Evolutionary conservation across 2,888 invertebrate species (phyloP).

Genomic region (Leptinotarsa tumamoca): DNA sequence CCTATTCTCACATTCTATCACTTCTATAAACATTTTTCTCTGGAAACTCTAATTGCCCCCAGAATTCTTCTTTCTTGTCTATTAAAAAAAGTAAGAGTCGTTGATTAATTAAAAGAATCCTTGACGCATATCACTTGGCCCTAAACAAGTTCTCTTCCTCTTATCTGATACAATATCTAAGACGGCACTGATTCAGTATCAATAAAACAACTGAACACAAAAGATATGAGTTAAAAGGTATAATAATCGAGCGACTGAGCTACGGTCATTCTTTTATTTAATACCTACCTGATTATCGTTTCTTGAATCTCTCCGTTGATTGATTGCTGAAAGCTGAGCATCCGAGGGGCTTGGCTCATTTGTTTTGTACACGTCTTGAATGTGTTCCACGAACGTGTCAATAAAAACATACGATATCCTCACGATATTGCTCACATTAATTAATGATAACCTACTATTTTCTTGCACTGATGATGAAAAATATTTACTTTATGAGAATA

Average conservation of each 20-base stretch:
- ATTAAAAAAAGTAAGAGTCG: slow-evolving; percentile 27
- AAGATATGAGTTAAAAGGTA: slow-evolving; percentile 25
- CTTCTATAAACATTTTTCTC: slow-evolving; percentile 12
- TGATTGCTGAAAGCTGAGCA: slow-evolving; percentile 16
- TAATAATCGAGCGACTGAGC: slow-evolving; percentile 21
- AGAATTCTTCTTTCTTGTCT: slow-evolving; percentile 29
- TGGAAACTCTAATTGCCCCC: slow-evolving; percentile 29
- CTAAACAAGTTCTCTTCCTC: slow-evolving; percentile 34
- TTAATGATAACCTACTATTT: neutral
- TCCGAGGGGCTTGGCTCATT: slow-evolving; percentile 18
- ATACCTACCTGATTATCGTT: slow-evolving; percentile 14
- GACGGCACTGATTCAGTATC: slow-evolving; percentile 32
- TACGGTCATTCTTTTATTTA: slow-evolving; percentile 15
- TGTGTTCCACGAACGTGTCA: slow-evolving; percentile 5
- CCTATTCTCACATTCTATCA: slow-evolving; percentile 9
- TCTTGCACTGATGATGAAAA: neutral
- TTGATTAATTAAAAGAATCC: slow-evolving; percentile 37
- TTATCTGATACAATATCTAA: slow-evolving; percentile 37
- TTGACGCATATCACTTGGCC: slow-evolving; percentile 30
- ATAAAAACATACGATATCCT: slow-evolving; percentile 6
- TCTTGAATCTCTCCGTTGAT: slow-evolving; percentile 9
- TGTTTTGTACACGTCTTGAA: slow-evolving; percentile 15
- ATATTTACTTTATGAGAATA: neutral
- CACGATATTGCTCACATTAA: slow-evolving; percentile 4
- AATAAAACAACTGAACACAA: slow-evolving; percentile 30